Conservation (phyloP, 2,797 vertebrate genomes). For the Babyrousa celebensis region DNA sequence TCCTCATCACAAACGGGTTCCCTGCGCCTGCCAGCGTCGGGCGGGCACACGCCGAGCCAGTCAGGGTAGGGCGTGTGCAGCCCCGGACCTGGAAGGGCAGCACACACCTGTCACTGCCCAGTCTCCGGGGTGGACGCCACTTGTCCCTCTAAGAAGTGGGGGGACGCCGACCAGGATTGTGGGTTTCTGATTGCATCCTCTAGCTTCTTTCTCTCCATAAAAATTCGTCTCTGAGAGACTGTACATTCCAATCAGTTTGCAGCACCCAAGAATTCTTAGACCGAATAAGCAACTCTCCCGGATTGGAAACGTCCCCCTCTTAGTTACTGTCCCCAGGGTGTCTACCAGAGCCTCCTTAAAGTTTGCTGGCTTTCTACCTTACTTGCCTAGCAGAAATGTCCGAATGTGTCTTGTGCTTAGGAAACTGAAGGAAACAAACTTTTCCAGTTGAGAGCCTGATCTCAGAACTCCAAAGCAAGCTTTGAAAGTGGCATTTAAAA, state of each 20-base stretch:
- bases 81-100: not conserved
- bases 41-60: not conserved
- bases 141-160: not conserved
- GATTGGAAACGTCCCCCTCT: conserved; percentile 33
- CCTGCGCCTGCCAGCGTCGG: not conserved
- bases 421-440: conserved; percentile 47
- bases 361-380: conserved; percentile 59
- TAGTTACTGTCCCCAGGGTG: conserved; percentile 23
- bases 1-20: not conserved
- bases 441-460: conserved; percentile 75
- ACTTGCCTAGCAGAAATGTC: conserved; percentile 63
- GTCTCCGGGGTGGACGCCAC: not conserved
- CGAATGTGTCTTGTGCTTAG: conserved; percentile 55
- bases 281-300: conserved; percentile 46
- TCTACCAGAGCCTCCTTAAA: conserved; percentile 39
- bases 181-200: conserved; percentile 72
- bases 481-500: conserved; percentile 78
- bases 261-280: conserved; percentile 71
- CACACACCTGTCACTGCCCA: not conserved
- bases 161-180: conserved; percentile 54
- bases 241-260: conserved; percentile 84
- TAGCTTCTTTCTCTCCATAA: conserved; percentile 72
- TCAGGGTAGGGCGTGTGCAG: not conserved
- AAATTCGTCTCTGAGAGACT: conserved; percentile 78
- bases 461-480: conserved; percentile 81